Evolutionary conservation across 2,888 invertebrate genomes (phyloP), one percentile per base, ranked within the genome.

Genomic region (Drosophila melanosoma): DNA sequence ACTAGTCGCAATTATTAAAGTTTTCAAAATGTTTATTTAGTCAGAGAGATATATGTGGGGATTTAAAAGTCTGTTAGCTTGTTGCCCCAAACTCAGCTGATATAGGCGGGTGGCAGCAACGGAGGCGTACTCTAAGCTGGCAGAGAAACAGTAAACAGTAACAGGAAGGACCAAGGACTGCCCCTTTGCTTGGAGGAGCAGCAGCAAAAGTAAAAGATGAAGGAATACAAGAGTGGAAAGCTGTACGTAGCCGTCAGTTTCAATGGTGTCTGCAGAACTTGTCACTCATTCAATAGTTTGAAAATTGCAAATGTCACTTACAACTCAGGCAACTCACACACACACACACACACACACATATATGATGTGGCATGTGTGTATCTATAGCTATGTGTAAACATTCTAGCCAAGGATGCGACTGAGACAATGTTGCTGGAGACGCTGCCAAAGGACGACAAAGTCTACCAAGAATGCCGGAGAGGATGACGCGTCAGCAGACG

Each of bases 221-320:
- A 69, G 73, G 62, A 66, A 66, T 53, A 51, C 48, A 58, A 63
- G 59, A 69, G 72, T 60, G 53, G 54, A 54, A 42, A 49, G 56
- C 49, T 56, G 69, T 75, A 76, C 83, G 70, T 65, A 76, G 76
- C 89, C 91, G 91, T 91, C 90, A 91, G 91, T 89, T 91, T 91
- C 90, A 91, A 85, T 91, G 90, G 89, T 91, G 90, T 91, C 91
- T 91, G 90, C 91, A 90, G 82, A 91, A 90, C 89, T 91, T 91
- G 90, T 91, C 91, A 91, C 91, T 91, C 90, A 91, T 91, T 91
- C 90, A 91, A 91, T 91, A 91, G 91, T 91, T 90, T 90, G 82
- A 88, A 91, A 91, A 91, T 91, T 91, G 91, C 90, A 91, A 91
- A 91, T 91, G 90, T 91, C 90, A 91, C 91, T 91, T 91, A 83